Evolutionary conservation across 2,113 vertebrate genomes (phyloP).

Genomic region (Malurus elegans): DNA sequence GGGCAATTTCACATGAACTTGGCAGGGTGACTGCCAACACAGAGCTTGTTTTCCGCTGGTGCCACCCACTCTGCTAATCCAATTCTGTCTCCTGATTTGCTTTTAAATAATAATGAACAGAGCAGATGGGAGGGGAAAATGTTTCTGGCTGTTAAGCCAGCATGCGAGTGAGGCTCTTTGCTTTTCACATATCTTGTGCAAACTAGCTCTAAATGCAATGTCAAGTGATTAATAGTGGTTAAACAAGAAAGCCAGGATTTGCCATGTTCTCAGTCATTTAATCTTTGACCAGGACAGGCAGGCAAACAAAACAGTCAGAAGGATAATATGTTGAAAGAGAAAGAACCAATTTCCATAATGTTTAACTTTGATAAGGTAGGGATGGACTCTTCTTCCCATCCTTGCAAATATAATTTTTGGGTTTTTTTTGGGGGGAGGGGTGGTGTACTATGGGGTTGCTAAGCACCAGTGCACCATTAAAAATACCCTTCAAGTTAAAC

Average conservation of each 20-base stretch:
- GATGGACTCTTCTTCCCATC: neutral
- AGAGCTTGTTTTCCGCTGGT: slow-evolving; percentile 38
- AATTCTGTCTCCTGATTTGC: slow-evolving; percentile 42
- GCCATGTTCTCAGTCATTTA: neutral
- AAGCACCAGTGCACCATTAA: neutral
- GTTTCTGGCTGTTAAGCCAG: neutral
- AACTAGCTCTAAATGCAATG: slow-evolving; percentile 33
- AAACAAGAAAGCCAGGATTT: slow-evolving; percentile 38
- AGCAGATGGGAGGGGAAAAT: slow-evolving; percentile 35
- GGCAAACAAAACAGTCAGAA: neutral
- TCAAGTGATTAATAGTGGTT: slow-evolving; percentile 33
- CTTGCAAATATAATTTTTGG: neutral
- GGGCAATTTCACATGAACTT: slow-evolving; percentile 36
- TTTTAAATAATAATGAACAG: slow-evolving; percentile 51
- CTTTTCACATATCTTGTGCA: slow-evolving; percentile 43
- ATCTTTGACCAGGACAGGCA: neutral
- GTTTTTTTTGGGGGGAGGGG: rapidly evolving
- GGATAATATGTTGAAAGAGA: neutral
- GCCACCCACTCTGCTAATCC: slow-evolving; percentile 54
- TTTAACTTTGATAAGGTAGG: neutral
- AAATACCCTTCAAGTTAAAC: neutral
- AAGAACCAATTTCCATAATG: neutral
- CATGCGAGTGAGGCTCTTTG: neutral
- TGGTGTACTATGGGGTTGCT: rapidly evolving
- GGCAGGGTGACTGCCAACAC: slow-evolving; percentile 18